A percentile compares a stretch with the other conserved stretches of the same genome.
phyloP scores from a whole-genome alignment of 1,140 invertebrate species.

The Caenorhabditis latens region DNA sequence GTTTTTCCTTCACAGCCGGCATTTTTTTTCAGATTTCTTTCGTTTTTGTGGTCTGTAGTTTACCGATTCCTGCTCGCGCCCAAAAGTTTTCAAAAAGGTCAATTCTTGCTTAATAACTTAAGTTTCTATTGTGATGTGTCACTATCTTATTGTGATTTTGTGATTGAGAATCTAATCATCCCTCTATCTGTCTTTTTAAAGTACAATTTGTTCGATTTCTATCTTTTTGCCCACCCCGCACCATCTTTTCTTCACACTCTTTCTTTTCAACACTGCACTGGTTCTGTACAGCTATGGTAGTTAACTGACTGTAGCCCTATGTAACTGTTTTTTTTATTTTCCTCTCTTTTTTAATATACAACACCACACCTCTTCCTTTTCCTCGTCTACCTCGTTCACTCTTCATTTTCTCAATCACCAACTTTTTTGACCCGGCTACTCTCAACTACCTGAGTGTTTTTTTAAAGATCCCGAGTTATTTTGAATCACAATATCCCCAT shows the following conservation, averaged over 20 bases:
- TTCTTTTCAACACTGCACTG: conserved; percentile 35
- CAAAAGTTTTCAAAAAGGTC: conserved; percentile 23
- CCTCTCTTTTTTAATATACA: conserved; percentile 32
- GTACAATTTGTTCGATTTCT: conserved; percentile 28
- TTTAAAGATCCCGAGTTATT: neutral
- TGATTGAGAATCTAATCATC: conserved; percentile 19
- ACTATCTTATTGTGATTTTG: conserved; percentile 42
- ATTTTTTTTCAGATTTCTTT: conserved; percentile 55
- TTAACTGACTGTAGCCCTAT: conserved; percentile 22
- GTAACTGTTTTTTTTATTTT: neutral
- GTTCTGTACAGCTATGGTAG: conserved; percentile 43
- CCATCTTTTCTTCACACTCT: neutral
- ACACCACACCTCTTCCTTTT: conserved; percentile 22
- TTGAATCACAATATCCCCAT: neutral
- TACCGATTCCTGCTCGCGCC: conserved; percentile 28
- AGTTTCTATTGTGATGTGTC: conserved; percentile 27
- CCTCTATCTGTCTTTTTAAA: neutral
- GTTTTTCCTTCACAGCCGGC: conserved; percentile 8
- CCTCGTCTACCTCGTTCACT: conserved; percentile 2
- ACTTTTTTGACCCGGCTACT: neutral
- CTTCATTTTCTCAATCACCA: neutral
- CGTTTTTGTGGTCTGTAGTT: conserved; percentile 43
- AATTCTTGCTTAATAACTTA: conserved; percentile 23
- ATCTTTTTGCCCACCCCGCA: neutral
- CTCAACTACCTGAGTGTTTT: neutral